Evolutionary conservation across 2,113 vertebrate genomes (phyloP).

Genomic region (Heterocephalus glaber): DNA sequence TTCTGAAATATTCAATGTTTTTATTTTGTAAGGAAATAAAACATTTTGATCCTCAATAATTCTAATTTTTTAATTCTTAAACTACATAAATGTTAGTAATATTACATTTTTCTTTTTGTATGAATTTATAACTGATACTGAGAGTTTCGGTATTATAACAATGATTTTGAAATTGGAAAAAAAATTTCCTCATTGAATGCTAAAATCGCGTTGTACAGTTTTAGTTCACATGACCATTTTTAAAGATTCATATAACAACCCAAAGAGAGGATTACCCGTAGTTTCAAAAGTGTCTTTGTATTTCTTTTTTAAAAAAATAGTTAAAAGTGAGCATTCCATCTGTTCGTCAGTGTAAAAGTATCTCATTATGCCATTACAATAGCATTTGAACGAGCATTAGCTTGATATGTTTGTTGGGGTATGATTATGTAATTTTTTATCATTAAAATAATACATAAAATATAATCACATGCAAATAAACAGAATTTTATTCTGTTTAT

Average conservation of each 20-base stretch:
- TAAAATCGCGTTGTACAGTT: background rate
- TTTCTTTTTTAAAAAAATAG: background rate
- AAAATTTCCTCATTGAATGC: background rate
- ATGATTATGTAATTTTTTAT: background rate
- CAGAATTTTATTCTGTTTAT: background rate
- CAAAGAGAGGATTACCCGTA: background rate
- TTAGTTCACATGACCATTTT: background rate
- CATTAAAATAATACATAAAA: background rate
- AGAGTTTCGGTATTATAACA: background rate
- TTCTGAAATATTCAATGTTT: background rate
- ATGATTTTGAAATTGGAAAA: background rate
- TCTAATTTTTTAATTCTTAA: background rate
- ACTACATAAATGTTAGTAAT: background rate
- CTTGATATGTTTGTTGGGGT: background rate
- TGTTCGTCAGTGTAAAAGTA: background rate
- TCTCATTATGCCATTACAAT: background rate
- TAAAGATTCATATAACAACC: background rate
- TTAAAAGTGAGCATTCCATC: background rate
- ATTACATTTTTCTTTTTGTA: background rate
- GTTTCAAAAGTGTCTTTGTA: background rate
- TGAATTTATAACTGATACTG: background rate
- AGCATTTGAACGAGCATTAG: background rate
- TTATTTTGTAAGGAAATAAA: background rate
- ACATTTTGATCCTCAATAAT: background rate
- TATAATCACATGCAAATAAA: background rate